Evolutionary conservation across 2,797 vertebrate species (phyloP).

Genomic region (Australoheros facetus): DNA sequence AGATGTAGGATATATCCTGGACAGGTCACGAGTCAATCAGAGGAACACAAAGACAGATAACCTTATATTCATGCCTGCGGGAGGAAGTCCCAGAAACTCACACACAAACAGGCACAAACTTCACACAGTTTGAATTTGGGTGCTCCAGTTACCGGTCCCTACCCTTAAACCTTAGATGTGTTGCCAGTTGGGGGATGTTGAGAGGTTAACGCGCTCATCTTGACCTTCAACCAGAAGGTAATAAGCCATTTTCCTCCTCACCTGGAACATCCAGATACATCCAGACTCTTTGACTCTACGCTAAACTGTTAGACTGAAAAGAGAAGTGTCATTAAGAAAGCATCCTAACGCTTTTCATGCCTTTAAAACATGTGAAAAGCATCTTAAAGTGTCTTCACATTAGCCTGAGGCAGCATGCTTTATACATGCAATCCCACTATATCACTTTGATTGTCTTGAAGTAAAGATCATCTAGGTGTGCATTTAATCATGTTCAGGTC

Average conservation of each 20-base stretch:
- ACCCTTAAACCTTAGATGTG: no score
- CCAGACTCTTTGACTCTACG: background rate
- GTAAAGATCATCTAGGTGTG: background rate
- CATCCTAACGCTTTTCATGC: background rate
- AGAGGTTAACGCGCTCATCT: no score
- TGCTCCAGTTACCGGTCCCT: no score
- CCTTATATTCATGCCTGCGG: no score
- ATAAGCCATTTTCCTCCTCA: background rate
- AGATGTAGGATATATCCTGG: no score
- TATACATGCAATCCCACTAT: background rate
- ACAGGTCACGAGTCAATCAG: no score
- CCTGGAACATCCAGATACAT: background rate
- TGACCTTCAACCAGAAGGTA: no score
- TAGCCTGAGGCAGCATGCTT: background rate
- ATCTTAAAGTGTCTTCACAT: background rate
- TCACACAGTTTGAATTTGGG: no score
- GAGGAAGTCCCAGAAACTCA: no score
- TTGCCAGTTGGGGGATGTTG: no score
- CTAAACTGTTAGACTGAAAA: background rate
- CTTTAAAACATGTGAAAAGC: background rate
- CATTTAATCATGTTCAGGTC: background rate
- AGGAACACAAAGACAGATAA: no score
- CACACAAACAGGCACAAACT: no score
- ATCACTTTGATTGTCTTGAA: background rate
- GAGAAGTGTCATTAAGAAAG: background rate